These are phyloP conservation scores for Seriola dumerili DNA, from an alignment of 2,113 vertebrate species.

Conservation along the genomic window DNA sequence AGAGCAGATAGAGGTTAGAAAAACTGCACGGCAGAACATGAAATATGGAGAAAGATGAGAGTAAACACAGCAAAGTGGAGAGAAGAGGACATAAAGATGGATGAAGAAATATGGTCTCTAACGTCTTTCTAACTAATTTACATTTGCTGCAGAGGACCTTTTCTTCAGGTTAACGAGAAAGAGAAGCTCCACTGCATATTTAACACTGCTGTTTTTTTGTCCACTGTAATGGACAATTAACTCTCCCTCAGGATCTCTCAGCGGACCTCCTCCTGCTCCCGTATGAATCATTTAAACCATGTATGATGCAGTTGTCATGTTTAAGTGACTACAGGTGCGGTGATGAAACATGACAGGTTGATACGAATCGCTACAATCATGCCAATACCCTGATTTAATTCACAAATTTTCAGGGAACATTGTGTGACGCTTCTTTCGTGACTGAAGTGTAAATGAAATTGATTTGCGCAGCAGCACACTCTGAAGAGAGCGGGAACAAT, in stretches of 20 bases:
- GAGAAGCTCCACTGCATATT: background rate
- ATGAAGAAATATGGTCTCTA: background rate
- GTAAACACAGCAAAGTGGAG: background rate
- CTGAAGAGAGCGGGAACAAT: background rate
- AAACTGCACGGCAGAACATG: background rate
- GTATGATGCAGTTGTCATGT: background rate
- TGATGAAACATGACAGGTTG: background rate
- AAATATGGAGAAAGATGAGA: background rate
- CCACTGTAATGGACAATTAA: conserved; percentile 33
- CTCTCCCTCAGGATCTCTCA: conserved; percentile 11
- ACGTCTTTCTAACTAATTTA: background rate
- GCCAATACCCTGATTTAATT: background rate
- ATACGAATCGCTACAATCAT: background rate
- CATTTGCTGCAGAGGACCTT: conserved; percentile 23
- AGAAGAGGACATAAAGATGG: background rate
- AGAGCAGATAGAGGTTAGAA: conserved; percentile 9
- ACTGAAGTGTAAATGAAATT: background rate
- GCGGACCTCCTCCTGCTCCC: background rate
- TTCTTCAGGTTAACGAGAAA: background rate
- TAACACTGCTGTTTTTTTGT: background rate
- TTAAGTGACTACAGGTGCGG: background rate
- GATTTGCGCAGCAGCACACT: too few relatives aligned
- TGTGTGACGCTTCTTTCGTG: background rate
- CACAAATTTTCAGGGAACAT: background rate
- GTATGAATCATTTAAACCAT: background rate